Percentiles rank a stretch among this genome's conserved stretches.
These are phyloP conservation scores for Branchellion lobata DNA, from an alignment of 2,888 invertebrate genomes.

Conservation along the genomic window DNA sequence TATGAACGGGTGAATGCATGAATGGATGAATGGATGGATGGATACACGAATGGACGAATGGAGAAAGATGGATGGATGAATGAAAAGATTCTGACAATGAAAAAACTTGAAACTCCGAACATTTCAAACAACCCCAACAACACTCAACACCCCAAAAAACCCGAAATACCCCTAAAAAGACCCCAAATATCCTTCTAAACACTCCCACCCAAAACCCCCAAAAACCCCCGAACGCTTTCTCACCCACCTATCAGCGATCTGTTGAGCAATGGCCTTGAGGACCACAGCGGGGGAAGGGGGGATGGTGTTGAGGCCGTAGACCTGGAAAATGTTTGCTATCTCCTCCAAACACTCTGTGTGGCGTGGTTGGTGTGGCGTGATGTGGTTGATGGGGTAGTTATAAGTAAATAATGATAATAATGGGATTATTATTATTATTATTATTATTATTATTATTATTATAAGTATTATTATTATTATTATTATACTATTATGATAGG, in stretches of 20 bases:
- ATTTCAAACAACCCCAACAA: too few relatives aligned
- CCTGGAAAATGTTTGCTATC: slow-evolving; percentile 80
- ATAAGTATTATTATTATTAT: not conserved
- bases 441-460: too few relatives aligned
- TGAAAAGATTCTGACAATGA: too few relatives aligned
- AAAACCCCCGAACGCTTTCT: not conserved
- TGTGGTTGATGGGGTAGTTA: not conserved
- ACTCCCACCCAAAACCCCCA: not conserved
- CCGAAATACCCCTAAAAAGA: too few relatives aligned
- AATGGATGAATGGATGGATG: too few relatives aligned
- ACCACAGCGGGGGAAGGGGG: slow-evolving; percentile 77
- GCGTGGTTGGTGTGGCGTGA: not conserved
- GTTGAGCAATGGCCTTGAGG: slow-evolving; percentile 84
- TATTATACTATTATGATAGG: too few relatives aligned
- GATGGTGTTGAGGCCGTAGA: slow-evolving; percentile 80
- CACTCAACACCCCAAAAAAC: too few relatives aligned
- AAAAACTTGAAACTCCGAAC: too few relatives aligned
- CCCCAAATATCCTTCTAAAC: not conserved
- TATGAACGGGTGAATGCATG: too few relatives aligned
- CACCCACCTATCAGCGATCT: slow-evolving; percentile 77
- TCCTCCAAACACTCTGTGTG: slow-evolving; percentile 83
- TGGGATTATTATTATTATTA: too few relatives aligned
- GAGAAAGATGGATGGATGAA: too few relatives aligned
- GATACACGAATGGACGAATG: too few relatives aligned
- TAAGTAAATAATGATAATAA: not conserved